Percentiles rank a stretch among this genome's conserved stretches.
Evolutionary conservation across 2,113 vertebrate species (phyloP).

Genomic region (Falcunculus frontatus): DNA sequence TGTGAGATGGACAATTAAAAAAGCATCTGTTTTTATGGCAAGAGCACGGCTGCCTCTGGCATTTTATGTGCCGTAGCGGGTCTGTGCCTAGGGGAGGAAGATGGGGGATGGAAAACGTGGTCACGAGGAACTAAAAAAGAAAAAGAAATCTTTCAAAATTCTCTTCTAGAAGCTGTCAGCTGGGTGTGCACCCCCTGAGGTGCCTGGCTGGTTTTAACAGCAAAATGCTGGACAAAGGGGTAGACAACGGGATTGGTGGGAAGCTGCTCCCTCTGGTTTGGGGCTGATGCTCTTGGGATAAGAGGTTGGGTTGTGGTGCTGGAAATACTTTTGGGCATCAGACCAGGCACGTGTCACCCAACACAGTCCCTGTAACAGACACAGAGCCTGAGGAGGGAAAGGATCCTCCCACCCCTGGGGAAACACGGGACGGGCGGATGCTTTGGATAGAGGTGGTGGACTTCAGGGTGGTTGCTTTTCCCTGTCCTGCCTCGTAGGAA

Average conservation of each 20-base stretch:
- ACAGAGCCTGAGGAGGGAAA: not conserved
- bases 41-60: not conserved
- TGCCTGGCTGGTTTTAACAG: not conserved
- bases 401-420: not conserved
- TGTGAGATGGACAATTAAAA: conserved; percentile 47
- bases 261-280: not conserved
- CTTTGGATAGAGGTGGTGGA: not conserved
- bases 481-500: not conserved
- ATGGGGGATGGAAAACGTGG: not conserved
- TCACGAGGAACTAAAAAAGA: not conserved
- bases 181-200: not conserved
- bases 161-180: fast-evolving
- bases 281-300: not conserved
- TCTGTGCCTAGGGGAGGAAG: not conserved
- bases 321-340: not conserved
- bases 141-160: not conserved
- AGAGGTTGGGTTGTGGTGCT: fast-evolving
- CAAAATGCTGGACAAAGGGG: not conserved
- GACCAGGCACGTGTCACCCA: fast-evolving
- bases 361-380: not conserved
- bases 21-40: conserved; percentile 18
- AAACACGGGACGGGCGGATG: not conserved
- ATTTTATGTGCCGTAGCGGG: not conserved
- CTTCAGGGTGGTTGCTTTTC: not conserved
- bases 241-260: not conserved